Base-by-base conservation (phyloP, 2,113 vertebrate genomes). In the Callipepla squamata region DNA sequence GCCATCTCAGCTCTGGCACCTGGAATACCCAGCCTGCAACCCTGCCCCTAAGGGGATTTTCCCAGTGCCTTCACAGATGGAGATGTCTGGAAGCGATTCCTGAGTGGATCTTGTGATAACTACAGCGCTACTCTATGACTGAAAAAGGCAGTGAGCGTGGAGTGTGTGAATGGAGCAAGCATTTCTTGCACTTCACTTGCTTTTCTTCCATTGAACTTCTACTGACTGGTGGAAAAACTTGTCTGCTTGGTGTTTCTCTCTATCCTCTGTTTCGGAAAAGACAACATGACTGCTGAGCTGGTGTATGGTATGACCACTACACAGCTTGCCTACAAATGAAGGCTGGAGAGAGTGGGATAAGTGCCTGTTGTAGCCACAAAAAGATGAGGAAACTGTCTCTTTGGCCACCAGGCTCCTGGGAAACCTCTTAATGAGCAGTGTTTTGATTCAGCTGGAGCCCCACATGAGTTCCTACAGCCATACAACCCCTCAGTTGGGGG, bases 381-480 rank as follows among this genome's bases (percentile, higher is more conserved):
- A 78, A 85, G 79, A 38, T 47, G 47, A 87, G 68, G 25, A 47
- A 69, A 74, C 25, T 32, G 66, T 28, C 44, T 77, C 42, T 73
- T 2, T 74, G 68, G 38, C 45, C 82, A 42, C 32, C 6, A 3
- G 40, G 32, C 50, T 79, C 4, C 1, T 0, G 40, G n/a, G 82
- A 47, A 92, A 11, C 68, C 5, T 4, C 55, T 30, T 21, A 47
- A 44, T 90, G 85, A 92, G 68, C 73, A 80, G 2, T 63, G 45
- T 34, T 66, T 48, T 91, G 94, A 83, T 36, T 96, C 79, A 95
- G 72, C 79, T 63, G 55, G 87, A 84, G 34, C 21, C 18, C n/a
- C 45, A 21, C 63, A 34, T 68, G 58, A 87, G 61, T 21, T 89
- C 32, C 84, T 92, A 81, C 3, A 0, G 8, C 44, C 67, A 15